phyloP scores from a whole-genome alignment of 2,888 invertebrate species.

The Hypselothyrea guttata region DNA sequence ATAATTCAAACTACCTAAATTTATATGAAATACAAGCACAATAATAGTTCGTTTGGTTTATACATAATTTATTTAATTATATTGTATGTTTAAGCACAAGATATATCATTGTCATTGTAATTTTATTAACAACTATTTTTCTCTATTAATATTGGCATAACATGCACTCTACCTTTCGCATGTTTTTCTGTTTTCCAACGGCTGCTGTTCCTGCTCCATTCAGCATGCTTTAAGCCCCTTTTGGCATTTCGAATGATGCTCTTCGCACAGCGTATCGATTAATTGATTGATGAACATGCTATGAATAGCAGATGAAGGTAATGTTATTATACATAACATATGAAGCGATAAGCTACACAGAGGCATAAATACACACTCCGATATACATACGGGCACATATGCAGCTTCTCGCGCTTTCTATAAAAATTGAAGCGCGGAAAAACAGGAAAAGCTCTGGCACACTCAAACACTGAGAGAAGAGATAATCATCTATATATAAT shows the following conservation, averaged over 20 bases:
- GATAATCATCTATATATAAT: too few relatives aligned
- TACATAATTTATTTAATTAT: too few relatives aligned
- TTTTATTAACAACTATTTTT: constrained; percentile 16
- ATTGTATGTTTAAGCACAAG: too few relatives aligned
- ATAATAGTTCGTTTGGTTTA: too few relatives aligned
- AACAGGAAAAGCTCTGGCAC: constrained; percentile 16
- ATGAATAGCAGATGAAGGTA: constrained; percentile 72
- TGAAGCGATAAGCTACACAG: constrained; percentile 49
- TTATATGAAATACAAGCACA: too few relatives aligned
- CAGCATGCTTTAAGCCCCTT: neutral
- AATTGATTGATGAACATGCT: constrained; percentile 75
- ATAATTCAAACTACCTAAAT: too few relatives aligned
- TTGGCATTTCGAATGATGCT: constrained; percentile 30
- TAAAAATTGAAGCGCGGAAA: constrained; percentile 39
- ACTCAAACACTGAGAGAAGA: neutral
- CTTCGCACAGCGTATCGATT: constrained; percentile 61
- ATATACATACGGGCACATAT: constrained; percentile 28
- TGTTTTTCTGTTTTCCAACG: neutral
- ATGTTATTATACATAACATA: constrained; percentile 62
- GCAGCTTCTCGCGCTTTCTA: constrained; percentile 26
- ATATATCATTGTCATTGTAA: constrained; percentile 18
- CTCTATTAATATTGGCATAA: constrained; percentile 25
- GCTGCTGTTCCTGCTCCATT: neutral
- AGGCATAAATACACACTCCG: constrained; percentile 1
- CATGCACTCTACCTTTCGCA: constrained; percentile 10